These are phyloP conservation scores for Urocyon cinereoargenteus DNA, from an alignment of 2,797 vertebrate genomes.

Conservation along the genomic window DNA sequence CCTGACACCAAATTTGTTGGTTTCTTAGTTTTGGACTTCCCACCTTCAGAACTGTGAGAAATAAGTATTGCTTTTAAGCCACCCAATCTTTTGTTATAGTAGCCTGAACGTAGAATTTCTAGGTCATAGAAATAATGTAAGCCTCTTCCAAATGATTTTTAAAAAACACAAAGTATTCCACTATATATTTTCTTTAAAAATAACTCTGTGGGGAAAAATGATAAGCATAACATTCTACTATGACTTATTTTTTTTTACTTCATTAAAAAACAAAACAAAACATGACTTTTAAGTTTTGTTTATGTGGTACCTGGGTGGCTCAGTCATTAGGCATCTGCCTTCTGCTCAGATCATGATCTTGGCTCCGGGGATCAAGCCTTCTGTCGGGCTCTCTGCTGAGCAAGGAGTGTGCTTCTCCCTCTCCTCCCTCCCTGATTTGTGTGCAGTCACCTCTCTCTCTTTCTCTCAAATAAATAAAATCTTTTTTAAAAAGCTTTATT, in stretches of 20 bases:
- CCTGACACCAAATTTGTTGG: background rate
- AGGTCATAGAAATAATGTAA: background rate
- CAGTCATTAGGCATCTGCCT: background rate
- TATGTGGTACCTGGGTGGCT: background rate
- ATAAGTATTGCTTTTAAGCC: background rate
- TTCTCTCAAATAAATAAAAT: background rate
- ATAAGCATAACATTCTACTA: background rate
- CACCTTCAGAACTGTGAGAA: background rate
- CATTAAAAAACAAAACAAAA: background rate
- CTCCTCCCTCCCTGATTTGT: background rate
- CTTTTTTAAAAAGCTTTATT: background rate
- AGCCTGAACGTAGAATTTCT: background rate
- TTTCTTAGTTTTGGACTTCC: background rate
- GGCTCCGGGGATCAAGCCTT: background rate
- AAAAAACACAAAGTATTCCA: background rate
- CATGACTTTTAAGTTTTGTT: background rate
- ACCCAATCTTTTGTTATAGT: background rate
- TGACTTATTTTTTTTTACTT: background rate
- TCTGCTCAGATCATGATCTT: background rate
- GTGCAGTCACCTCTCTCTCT: background rate
- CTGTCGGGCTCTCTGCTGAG: background rate
- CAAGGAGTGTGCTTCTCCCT: background rate
- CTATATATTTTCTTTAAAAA: background rate
- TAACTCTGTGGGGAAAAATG: background rate
- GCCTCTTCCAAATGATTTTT: background rate